Base-by-base conservation (phyloP, 2,113 vertebrate genomes). In the Syngnathus scovelli region DNA sequence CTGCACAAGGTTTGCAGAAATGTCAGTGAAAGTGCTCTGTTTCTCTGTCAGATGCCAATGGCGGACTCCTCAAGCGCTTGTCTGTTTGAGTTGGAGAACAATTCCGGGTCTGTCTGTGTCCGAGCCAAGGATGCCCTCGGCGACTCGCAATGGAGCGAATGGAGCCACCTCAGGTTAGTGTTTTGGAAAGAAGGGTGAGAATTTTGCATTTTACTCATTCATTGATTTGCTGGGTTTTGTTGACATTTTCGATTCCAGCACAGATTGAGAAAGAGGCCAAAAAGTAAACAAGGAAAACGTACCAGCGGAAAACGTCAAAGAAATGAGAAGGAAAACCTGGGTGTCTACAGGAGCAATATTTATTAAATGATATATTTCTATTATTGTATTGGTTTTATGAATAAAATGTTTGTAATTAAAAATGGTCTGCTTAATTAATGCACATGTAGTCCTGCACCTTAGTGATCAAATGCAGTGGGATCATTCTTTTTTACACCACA, bases 81-180 rank as follows among this genome's bases (percentile, higher is more conserved):
- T 38, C 82, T 67, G 27, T 76, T 82, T 67, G 48, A 74, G 63
- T 66, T 86, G 18, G 78, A 85, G 60, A 56, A 3, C 46, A 79
- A 37, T 8, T 60, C 63, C 1, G 75, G 51, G 38, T 41, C 36
- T 0, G 76, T 90, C 36, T 90, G 90, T 43, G 70, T 90, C 55
- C 68, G 90, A 72, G 87, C 87, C 0, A 82, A 75, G 54, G 90
- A 91, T 36, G 76, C 77, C 16, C 65, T 91, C 19, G 81, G 72
- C 43, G 59, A 86, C 79, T 89, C 90, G 7, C 68, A 79, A 0
- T 91, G 90, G 90, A 86, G 89, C 21, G 85, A 90, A 19, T 91
- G 89, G 89, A 88, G 76, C 71, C 63, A 72, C 18, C 19, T 79
- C 51, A 88, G 75, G 89, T 89, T 33, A 27, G 86, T 80, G n/a